A percentile compares a stretch with the other conserved stretches of the same genome.
Conservation (phyloP, 2,888 invertebrate species). For the Hecatera dysodea region DNA sequence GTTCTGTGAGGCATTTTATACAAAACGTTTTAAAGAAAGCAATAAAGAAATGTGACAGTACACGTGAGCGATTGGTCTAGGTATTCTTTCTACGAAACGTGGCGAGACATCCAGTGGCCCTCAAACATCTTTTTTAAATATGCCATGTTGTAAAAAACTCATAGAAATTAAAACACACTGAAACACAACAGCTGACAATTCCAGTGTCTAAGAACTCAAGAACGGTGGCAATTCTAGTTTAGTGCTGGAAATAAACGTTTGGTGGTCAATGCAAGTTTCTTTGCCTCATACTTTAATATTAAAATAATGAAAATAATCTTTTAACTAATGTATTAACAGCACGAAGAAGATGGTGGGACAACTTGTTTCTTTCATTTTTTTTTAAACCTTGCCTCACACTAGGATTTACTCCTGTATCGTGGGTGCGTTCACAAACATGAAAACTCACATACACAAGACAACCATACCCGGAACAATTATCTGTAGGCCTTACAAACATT, state of each 20-base stretch:
- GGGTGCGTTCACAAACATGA: too few relatives aligned
- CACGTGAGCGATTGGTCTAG: constrained; percentile 70
- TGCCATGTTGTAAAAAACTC: background rate
- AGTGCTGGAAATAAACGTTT: background rate
- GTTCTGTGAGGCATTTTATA: background rate
- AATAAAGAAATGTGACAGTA: constrained; percentile 60
- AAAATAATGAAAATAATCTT: too few relatives aligned
- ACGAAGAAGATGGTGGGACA: too few relatives aligned
- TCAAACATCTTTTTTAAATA: constrained; percentile 58
- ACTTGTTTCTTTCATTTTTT: too few relatives aligned
- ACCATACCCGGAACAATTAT: too few relatives aligned
- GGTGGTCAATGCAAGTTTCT: too few relatives aligned
- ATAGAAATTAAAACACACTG: background rate
- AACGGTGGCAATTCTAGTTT: background rate
- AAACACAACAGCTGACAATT: background rate
- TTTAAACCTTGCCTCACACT: too few relatives aligned
- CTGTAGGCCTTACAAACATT: too few relatives aligned
- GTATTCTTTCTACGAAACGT: constrained; percentile 67
- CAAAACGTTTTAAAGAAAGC: background rate
- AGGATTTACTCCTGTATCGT: too few relatives aligned
- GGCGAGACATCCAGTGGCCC: constrained; percentile 46
- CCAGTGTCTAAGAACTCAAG: background rate
- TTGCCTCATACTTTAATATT: too few relatives aligned
- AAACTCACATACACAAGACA: too few relatives aligned
- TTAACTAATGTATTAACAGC: too few relatives aligned